Conservation (phyloP, 2,888 invertebrate genomes). For the Sphaerophoria taeniata region DNA sequence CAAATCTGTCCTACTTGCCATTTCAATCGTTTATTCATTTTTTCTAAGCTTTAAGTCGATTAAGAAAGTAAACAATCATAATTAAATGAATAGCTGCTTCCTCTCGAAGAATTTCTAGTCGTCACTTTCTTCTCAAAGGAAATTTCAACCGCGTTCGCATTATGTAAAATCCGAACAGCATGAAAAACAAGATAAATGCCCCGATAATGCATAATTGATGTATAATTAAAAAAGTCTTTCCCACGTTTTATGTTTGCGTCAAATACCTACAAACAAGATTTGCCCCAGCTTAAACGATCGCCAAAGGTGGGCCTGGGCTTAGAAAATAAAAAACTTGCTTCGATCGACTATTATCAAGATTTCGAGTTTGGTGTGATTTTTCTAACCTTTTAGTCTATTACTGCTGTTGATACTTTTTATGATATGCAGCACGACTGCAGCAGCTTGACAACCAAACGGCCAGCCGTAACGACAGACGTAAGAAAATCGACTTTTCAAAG, state of each 20-base stretch:
- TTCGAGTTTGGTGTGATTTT: conserved; percentile 51
- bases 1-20: too few relatives aligned
- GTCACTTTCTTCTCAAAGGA: conserved; percentile 59
- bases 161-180: not conserved
- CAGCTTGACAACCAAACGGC: too few relatives aligned
- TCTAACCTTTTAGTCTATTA: conserved; percentile 47
- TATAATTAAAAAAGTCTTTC: conserved; percentile 46
- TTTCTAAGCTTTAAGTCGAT: too few relatives aligned
- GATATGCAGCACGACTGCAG: too few relatives aligned
- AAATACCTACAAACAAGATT: not conserved
- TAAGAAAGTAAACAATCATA: too few relatives aligned
- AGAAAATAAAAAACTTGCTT: not conserved
- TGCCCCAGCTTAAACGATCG: not conserved
- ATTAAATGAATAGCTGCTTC: too few relatives aligned
- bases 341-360: conserved; percentile 17
- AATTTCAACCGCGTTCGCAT: conserved; percentile 22
- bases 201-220: conserved; percentile 49
- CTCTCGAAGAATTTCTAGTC: conserved; percentile 6
- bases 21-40: too few relatives aligned
- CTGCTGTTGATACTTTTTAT: not conserved
- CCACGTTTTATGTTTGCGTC: conserved; percentile 37
- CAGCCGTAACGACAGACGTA: too few relatives aligned
- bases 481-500: too few relatives aligned
- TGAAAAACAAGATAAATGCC: conserved; percentile 33
- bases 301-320: not conserved